Percentiles rank a stretch among this genome's conserved stretches.
Evolutionary conservation across 2,888 invertebrate species (phyloP).

Genomic region (Timema cristinae): DNA sequence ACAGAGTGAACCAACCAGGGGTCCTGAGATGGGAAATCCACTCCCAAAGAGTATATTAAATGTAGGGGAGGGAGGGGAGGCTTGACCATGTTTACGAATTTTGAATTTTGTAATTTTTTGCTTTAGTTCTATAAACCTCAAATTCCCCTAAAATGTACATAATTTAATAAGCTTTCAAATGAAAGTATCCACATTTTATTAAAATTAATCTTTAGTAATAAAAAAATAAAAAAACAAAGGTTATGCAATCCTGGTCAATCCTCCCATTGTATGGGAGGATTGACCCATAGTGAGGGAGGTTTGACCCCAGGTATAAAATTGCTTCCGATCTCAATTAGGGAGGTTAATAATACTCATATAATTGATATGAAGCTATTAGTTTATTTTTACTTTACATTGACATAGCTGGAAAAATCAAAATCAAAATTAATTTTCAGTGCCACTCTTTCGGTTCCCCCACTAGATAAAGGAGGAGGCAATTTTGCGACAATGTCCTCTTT

Average conservation of each 20-base stretch:
- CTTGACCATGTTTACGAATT: too few relatives aligned
- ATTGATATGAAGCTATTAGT: too few relatives aligned
- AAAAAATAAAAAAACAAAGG: not conserved
- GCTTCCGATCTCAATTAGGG: not conserved
- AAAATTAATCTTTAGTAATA: too few relatives aligned
- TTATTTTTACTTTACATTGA: not conserved
- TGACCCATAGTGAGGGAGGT: conserved; percentile 9
- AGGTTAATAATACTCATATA: not conserved
- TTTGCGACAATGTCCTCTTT: conserved; percentile 2
- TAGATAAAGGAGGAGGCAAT: not conserved
- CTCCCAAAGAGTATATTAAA: too few relatives aligned
- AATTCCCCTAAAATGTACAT: too few relatives aligned
- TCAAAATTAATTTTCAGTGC: conserved; percentile 5
- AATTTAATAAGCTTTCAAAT: too few relatives aligned
- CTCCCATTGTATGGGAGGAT: conserved; percentile 8
- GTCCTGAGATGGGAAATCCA: too few relatives aligned
- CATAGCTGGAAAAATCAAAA: conserved; percentile 6
- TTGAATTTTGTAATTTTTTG: too few relatives aligned
- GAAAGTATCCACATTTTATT: too few relatives aligned
- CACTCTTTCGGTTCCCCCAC: conserved; percentile 1
- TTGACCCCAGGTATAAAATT: conserved; percentile 8
- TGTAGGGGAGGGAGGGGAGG: too few relatives aligned
- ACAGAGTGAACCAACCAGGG: too few relatives aligned
- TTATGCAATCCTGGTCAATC: not conserved
- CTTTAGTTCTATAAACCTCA: too few relatives aligned